Percentiles rank a stretch among this genome's conserved stretches.
Conservation (phyloP, 1,140 invertebrate species). For the Scylla paramamosain region DNA sequence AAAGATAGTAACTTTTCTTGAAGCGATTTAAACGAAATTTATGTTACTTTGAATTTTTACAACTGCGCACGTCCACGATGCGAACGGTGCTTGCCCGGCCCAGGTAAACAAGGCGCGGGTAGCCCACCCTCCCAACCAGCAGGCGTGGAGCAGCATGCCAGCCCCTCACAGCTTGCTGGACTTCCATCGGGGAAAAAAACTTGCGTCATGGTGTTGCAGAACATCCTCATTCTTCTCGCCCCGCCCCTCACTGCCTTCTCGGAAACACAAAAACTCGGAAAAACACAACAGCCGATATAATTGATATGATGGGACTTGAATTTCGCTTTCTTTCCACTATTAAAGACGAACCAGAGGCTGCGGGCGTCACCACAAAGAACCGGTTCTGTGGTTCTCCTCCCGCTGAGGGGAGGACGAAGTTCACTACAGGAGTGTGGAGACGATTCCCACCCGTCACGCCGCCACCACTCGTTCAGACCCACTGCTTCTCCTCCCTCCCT, state of each 20-base stretch:
- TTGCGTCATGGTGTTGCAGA: conserved; percentile 5
- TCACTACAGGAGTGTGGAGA: not conserved
- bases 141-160: no score
- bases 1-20: not conserved
- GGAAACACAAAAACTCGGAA: not conserved
- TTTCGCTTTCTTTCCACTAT: no score
- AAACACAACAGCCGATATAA: not conserved
- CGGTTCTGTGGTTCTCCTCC: not conserved
- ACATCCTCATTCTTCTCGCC: not conserved
- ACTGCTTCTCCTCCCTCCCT: not conserved
- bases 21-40: not conserved
- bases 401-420: not conserved
- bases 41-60: not conserved
- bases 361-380: not conserved
- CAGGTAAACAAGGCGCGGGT: not conserved
- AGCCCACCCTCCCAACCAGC: no score
- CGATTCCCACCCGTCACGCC: not conserved
- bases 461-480: not conserved
- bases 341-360: not conserved
- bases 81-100: not conserved
- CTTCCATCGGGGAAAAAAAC: not conserved
- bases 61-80: not conserved
- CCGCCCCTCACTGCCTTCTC: not conserved
- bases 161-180: not conserved
- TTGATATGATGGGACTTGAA: not conserved